phyloP scores from a whole-genome alignment of 1,140 invertebrate genomes.

The Neodiprion fabricii region DNA sequence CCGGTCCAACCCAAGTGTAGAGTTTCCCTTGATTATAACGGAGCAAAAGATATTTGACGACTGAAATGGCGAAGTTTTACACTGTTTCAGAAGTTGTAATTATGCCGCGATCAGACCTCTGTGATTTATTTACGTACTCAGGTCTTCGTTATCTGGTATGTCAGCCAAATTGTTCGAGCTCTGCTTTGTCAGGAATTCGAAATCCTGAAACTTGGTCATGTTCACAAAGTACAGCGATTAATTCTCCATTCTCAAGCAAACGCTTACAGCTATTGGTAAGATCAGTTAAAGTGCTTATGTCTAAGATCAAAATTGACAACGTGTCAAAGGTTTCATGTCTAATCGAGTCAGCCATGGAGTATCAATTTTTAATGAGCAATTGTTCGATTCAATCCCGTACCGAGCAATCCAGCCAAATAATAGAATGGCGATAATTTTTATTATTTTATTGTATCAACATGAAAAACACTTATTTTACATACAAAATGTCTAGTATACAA shows the following conservation, averaged over 20 bases:
- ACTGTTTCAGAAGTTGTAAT: not conserved
- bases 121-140: slow-evolving; percentile 32
- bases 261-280: too few relatives aligned
- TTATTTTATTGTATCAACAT: not conserved
- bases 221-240: not conserved
- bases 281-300: too few relatives aligned
- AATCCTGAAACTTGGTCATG: slow-evolving; percentile 24
- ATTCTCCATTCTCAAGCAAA: too few relatives aligned
- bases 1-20: slow-evolving; percentile 54
- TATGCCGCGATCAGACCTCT: not conserved
- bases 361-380: not conserved
- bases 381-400: slow-evolving; percentile 1
- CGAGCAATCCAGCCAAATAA: not conserved
- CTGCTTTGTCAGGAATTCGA: slow-evolving; percentile 31
- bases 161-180: slow-evolving; percentile 41
- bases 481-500: slow-evolving; percentile 7
- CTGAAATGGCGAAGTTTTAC: slow-evolving; percentile 24
- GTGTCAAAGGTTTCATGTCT: too few relatives aligned
- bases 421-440: not conserved
- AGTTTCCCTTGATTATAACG: slow-evolving; percentile 39
- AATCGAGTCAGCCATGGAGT: too few relatives aligned
- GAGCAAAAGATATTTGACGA: slow-evolving; percentile 43
- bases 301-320: too few relatives aligned
- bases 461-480: slow-evolving; percentile 7
- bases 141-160: slow-evolving; percentile 39